Base-by-base conservation (phyloP, 2,113 vertebrate species). In the Chaetodon trifascialis region DNA sequence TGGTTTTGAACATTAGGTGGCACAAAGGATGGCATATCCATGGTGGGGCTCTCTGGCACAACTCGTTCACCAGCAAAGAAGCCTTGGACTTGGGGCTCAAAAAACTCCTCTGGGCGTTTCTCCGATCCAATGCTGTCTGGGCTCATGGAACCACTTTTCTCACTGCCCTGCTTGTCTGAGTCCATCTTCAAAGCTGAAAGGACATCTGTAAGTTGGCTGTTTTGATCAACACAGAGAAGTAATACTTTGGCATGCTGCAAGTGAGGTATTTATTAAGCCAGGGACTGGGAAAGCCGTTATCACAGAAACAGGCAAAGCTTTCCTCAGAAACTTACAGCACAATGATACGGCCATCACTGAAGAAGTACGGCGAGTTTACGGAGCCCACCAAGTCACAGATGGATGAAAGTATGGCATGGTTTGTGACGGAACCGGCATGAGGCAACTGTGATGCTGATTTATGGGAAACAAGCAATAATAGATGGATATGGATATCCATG, bases 141-240 rank as follows among this genome's bases (percentile, higher is more conserved):
- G 84, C 93, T 94, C 88, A 93, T 92, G 71, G 94, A 95, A 69
- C 93, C 89, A 75, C 95, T 90, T 92, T 88, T 93, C 77, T 93
- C 92, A 23, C 84, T 94, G 72, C 74, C 95, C 83, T 96, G 96
- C 92, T 96, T 96, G 81, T 88, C 97, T 90, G 95, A 94, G 83
- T 98, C 98, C 97, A 97, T 99, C 98, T 98, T 99, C 96, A 96
- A 95, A 94, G 97, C 98, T 99, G 98, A 92, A 98, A 99, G 92
- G 93, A 99, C 95, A 99, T 95, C 98, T 98, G 77, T 96, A 96
- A 97, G 97, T 96, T 96, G 95, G 95, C 93, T 96, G 95, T 94
- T 95, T 96, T 91, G 82, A 82, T 84, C 76, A 89, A 68, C 59
- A 87, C 21, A 64, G 38, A 73, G 30, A 65, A 42, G 6, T 71